phyloP scores from a whole-genome alignment of 2,888 invertebrate species.

The Lasioglossum pauxillum region DNA sequence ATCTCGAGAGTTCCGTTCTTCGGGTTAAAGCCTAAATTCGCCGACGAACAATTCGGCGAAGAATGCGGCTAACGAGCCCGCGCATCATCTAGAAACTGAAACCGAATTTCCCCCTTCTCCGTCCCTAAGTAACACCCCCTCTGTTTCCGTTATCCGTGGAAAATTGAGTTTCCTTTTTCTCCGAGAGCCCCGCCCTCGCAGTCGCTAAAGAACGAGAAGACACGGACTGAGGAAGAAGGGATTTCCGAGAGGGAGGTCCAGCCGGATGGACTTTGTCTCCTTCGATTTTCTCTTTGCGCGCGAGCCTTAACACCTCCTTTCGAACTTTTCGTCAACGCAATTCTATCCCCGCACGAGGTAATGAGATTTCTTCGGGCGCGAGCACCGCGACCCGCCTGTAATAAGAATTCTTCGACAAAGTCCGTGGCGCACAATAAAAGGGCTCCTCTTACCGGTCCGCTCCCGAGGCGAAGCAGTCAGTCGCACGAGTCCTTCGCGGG shows the following conservation, averaged over 20 bases:
- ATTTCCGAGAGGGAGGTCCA: constrained; percentile 28
- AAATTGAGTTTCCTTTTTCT: constrained; percentile 68
- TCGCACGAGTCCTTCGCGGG: constrained; percentile 18
- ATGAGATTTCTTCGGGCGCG: constrained; percentile 80
- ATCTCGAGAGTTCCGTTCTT: not conserved
- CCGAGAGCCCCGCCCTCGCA: not conserved
- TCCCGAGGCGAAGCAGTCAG: constrained; percentile 22
- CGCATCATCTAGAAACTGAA: constrained; percentile 39
- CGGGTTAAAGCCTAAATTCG: constrained; percentile 28
- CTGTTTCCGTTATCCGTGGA: constrained; percentile 73
- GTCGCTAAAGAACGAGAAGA: not conserved
- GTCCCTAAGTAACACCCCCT: constrained; percentile 57
- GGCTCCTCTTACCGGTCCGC: constrained; percentile 50
- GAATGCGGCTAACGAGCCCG: constrained; percentile 56
- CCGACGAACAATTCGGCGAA: constrained; percentile 34
- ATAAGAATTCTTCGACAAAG: constrained; percentile 81
- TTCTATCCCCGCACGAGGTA: constrained; percentile 74
- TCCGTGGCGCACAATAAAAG: constrained; percentile 77
- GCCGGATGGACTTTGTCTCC: constrained; percentile 71
- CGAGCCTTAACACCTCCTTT: constrained; percentile 71
- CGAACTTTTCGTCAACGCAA: constrained; percentile 77
- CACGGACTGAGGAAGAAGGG: not conserved
- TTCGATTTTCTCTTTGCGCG: constrained; percentile 72
- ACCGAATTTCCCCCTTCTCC: constrained; percentile 57
- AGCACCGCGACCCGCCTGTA: constrained; percentile 69